These are phyloP conservation scores for Procavia capensis DNA, from an alignment of 2,113 vertebrate genomes.

Conservation along the genomic window DNA sequence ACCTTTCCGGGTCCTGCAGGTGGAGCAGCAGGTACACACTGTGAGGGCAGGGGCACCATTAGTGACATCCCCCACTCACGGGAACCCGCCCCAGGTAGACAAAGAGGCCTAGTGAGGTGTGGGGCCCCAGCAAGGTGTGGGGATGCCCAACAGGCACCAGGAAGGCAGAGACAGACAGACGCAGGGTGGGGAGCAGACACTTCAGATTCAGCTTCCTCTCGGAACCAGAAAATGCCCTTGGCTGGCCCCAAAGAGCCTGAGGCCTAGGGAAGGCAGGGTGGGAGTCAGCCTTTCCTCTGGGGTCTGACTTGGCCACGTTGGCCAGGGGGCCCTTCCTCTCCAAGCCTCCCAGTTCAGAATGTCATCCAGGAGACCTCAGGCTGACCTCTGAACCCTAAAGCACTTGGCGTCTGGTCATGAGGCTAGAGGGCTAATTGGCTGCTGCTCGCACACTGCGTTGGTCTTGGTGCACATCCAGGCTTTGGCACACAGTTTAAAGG, in stretches of 20 bases:
- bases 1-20: conserved; percentile 87
- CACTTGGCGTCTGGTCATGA: not conserved
- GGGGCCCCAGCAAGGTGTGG: not conserved
- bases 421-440: not conserved
- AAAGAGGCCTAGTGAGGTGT: not conserved
- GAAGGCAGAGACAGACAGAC: not conserved
- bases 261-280: not conserved
- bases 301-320: not conserved
- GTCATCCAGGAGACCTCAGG: not conserved
- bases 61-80: not conserved
- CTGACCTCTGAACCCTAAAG: not conserved
- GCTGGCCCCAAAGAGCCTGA: not conserved
- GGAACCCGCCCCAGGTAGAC: conserved; percentile 19
- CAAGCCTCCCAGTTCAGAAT: not conserved
- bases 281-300: not conserved
- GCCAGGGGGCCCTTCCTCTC: not conserved
- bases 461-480: not conserved
- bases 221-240: not conserved
- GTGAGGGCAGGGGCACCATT: conserved; percentile 80
- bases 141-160: not conserved
- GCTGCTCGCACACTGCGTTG: too few relatives aligned
- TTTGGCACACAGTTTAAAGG: not conserved
- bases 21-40: conserved; percentile 88
- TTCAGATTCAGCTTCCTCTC: not conserved
- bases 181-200: not conserved